Evolutionary conservation across 2,888 invertebrate genomes (phyloP).

Genomic region (Girardia tigrina): DNA sequence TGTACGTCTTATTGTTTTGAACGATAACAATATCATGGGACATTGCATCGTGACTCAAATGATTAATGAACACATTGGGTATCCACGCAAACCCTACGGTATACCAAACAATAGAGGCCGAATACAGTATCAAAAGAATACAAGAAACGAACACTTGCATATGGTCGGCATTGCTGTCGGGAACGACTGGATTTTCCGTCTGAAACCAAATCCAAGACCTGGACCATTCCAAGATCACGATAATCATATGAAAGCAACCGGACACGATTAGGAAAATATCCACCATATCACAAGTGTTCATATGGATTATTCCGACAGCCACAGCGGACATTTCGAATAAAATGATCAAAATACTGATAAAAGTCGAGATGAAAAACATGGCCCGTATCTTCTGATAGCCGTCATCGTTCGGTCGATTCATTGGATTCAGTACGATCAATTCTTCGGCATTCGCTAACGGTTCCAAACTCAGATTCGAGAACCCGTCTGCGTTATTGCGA

Average conservation of each 20-base stretch:
- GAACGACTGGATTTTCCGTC: background rate
- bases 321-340: background rate
- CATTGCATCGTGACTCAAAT: background rate
- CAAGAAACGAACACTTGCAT: background rate
- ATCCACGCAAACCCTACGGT: background rate
- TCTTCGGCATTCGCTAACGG: conserved; percentile 2
- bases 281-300: background rate
- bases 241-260: conserved; percentile 16
- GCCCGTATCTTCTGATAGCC: background rate
- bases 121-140: background rate
- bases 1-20: background rate
- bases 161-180: background rate
- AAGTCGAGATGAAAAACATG: background rate
- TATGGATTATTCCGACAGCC: background rate
- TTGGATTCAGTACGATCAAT: background rate
- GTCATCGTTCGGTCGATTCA: background rate
- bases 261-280: background rate
- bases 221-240: background rate
- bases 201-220: background rate
- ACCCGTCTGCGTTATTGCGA: background rate
- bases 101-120: background rate
- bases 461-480: background rate
- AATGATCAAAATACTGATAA: background rate
- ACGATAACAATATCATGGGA: background rate
- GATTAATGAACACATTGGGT: background rate